Conservation (phyloP, 2,888 invertebrate genomes). For the Hyposoter didymator region DNA sequence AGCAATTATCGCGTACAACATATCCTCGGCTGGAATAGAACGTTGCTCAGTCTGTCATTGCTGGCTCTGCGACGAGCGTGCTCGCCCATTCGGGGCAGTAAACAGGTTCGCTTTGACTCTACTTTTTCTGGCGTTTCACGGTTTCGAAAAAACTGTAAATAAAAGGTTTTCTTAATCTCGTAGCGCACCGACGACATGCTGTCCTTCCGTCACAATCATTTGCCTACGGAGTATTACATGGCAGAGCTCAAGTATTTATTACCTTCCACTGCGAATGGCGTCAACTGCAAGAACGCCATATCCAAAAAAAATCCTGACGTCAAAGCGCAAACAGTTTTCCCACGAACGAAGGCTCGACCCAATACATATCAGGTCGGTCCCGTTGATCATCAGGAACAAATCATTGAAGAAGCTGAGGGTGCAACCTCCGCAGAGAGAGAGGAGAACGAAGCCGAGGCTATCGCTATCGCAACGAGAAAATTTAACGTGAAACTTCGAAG, state of each 20-base stretch:
- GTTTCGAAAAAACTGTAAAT: neutral
- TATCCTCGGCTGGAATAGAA: no score
- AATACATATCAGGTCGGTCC: neutral
- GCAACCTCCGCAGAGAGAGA: neutral
- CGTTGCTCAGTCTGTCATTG: neutral
- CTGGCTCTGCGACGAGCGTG: neutral
- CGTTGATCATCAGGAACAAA: neutral
- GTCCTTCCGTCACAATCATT: neutral
- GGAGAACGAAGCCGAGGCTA: neutral
- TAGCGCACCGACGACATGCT: neutral
- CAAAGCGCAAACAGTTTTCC: neutral
- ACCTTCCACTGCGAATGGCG: neutral
- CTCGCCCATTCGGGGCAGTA: neutral
- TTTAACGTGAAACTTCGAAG: conserved; percentile 1
- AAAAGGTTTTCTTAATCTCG: neutral
- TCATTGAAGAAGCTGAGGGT: neutral
- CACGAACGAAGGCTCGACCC: neutral
- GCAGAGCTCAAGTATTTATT: neutral
- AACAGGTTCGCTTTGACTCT: neutral
- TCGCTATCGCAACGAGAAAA: neutral
- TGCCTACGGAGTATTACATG: conserved; percentile 1
- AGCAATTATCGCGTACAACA: no score
- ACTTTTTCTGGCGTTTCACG: neutral
- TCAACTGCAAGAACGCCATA: neutral
- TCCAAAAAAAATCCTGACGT: neutral